Evolutionary conservation across 1,140 invertebrate species (phyloP).

Genomic region (Agrypnia vestita): DNA sequence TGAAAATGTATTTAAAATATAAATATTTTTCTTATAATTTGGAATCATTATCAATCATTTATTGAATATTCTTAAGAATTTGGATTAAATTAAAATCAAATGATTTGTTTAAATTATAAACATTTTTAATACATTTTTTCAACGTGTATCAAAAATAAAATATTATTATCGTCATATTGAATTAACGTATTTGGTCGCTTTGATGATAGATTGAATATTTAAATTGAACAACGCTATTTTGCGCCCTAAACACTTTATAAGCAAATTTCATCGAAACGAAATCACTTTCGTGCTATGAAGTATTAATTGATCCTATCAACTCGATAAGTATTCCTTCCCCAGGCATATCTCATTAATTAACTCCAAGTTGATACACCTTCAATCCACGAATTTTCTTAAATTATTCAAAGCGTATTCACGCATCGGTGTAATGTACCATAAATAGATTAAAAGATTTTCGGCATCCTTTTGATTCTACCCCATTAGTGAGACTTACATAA

Average conservation of each 20-base stretch:
- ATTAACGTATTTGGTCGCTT: no score
- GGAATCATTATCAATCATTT: no score
- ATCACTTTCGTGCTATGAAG: constrained; percentile 29
- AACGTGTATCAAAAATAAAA: no score
- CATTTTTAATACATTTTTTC: no score
- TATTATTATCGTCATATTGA: no score
- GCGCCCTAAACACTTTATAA: constrained; percentile 25
- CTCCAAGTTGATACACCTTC: constrained; percentile 48
- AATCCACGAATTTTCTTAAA: constrained; percentile 45
- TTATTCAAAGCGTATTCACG: constrained; percentile 57
- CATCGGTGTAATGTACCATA: constrained; percentile 45
- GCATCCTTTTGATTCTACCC: constrained; percentile 51
- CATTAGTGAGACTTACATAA: constrained; percentile 35
- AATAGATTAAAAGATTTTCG: constrained; percentile 52
- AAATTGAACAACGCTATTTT: constrained; percentile 19
- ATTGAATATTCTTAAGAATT: no score
- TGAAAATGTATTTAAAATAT: no score
- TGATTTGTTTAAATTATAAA: no score
- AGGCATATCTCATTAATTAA: constrained; percentile 39
- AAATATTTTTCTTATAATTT: no score
- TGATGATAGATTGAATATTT: no score
- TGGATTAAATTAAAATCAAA: no score
- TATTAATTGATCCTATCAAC: constrained; percentile 39
- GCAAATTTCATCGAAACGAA: constrained; percentile 24
- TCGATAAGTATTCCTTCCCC: constrained; percentile 46